A percentile compares a stretch with the other conserved stretches of the same genome.
Evolutionary conservation across 2,888 invertebrate species (phyloP).

Genomic region (Syrista parreyssii): DNA sequence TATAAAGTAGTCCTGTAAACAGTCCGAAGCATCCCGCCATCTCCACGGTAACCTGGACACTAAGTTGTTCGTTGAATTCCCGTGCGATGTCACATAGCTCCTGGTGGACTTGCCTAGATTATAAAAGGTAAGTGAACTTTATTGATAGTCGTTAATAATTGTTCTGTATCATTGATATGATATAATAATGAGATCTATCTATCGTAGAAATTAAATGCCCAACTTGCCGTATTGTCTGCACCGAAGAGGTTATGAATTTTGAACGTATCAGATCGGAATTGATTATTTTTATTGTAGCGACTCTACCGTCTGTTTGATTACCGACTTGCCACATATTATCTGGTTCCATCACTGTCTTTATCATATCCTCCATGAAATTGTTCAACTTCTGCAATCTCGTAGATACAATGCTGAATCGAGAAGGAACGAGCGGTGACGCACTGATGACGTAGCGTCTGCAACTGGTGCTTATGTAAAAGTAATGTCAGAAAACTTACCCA

Average conservation of each 20-base stretch:
- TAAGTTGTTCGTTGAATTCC: conserved; percentile 6
- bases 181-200: neutral
- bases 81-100: conserved; percentile 16
- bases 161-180: neutral
- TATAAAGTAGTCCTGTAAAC: conserved; percentile 18
- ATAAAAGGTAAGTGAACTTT: neutral
- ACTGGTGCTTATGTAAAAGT: neutral
- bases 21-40: conserved; percentile 19
- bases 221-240: neutral
- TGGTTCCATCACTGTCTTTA: neutral
- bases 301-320: neutral
- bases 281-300: neutral
- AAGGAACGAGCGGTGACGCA: neutral
- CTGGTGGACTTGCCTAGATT: conserved; percentile 23
- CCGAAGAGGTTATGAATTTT: neutral
- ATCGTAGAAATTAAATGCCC: neutral
- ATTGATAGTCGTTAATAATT: neutral
- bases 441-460: neutral
- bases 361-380: neutral
- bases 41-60: conserved; percentile 18
- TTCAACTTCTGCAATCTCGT: neutral
- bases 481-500: neutral
- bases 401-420: neutral
- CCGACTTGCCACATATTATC: neutral
- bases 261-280: neutral